Base-by-base conservation (phyloP, 2,113 vertebrate genomes). In the Sminthopsis crassicaudata region DNA sequence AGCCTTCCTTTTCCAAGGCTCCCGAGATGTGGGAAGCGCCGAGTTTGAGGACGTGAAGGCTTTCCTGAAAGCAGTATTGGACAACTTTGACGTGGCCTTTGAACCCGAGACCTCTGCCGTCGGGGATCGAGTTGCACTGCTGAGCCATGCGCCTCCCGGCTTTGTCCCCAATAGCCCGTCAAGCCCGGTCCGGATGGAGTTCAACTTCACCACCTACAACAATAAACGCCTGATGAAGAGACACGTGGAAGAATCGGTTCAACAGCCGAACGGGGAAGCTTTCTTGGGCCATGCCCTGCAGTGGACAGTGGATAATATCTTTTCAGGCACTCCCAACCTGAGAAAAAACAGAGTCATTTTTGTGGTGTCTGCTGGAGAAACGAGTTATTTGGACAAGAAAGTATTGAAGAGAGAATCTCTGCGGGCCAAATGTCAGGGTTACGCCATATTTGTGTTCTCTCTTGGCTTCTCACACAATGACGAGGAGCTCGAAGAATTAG, bases 371-470 rank as follows among this genome's bases (percentile, higher is more conserved):
- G 94, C 96, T 88, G 98, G 98, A 92, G 94, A 98, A 94, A 98
- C 96, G 53, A 98, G 96, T 57, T 57, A 48, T 42, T 88, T 97
- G 96, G 98, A 98, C 76, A 97, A 60, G 30, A 93, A 96, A 11
- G 93, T 53, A 27, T 95, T 98, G 54, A 97, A 60, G 91, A 96
- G 97, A 91, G 97, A 96, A 42, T 94, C 98, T 24, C 91, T 98
- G 90, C 91, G 96, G 92, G 98, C 98, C 96, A 98, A 98, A 46
- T 99, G 98, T 76, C 94, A 98, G 84, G 98, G 98, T 0, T 98
- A 98, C 60, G 94, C 96, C 30, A 8, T 99, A 0, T 98, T 99
- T 95, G 98, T 98, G 50, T 84, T 99, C 88, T 98, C 97, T 25
- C 89, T 98, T 8, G 98, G 98, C 19, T 94, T 95, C 14, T 50